phyloP scores from a whole-genome alignment of 1,140 invertebrate species.

The Drosophila auraria region DNA sequence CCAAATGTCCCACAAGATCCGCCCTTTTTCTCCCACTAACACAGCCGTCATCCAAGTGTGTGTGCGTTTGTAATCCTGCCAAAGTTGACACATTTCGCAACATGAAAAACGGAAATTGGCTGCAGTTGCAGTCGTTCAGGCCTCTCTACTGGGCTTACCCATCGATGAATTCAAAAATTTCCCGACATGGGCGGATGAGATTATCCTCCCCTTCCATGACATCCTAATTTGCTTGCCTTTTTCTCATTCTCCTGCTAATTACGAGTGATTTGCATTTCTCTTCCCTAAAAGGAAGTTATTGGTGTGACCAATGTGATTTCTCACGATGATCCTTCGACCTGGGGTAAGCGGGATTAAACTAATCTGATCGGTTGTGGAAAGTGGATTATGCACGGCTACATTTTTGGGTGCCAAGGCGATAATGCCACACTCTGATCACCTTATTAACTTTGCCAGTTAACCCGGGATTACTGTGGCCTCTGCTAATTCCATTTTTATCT shows the following conservation, averaged over 20 bases:
- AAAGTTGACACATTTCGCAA: conserved; percentile 76
- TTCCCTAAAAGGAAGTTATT: not conserved
- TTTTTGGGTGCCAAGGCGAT: not conserved
- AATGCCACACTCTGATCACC: not conserved
- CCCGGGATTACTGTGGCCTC: not conserved
- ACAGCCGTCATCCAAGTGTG: conserved; percentile 12
- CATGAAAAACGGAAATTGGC: conserved; percentile 77
- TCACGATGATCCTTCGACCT: conserved; percentile 3
- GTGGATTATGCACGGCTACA: not conserved
- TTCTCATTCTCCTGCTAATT: conserved; percentile 44
- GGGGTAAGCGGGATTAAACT: not conserved
- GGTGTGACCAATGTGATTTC: conserved; percentile 14
- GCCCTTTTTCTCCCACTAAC: not conserved
- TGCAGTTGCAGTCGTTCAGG: conserved; percentile 43
- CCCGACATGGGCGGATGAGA: not conserved
- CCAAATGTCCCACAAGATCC: conserved; percentile 17
- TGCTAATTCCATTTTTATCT: conserved; percentile 4
- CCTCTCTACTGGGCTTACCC: conserved; percentile 21
- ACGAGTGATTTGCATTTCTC: conserved; percentile 55
- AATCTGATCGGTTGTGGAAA: conserved; percentile 4
- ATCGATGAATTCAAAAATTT: conserved; percentile 8
- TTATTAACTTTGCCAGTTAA: conserved; percentile 1
- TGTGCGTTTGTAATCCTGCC: conserved; percentile 67
- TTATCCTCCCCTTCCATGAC: conserved; percentile 11
- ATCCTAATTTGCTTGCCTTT: conserved; percentile 58